Evolutionary conservation across 2,797 vertebrate genomes (phyloP), one percentile per base, ranked within the genome.

Genomic region (Pelodytes ibericus): DNA sequence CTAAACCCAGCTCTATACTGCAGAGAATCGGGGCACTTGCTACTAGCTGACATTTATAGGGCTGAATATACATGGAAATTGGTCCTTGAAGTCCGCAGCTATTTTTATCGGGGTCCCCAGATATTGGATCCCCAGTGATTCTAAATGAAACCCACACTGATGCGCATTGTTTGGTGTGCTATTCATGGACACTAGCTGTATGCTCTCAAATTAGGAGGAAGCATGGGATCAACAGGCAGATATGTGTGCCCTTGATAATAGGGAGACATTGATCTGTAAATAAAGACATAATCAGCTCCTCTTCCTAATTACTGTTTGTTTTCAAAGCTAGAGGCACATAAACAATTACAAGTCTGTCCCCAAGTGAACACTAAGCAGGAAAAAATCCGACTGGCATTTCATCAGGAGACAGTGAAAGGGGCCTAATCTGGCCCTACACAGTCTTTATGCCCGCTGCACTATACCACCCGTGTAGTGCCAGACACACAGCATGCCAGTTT

Each of bases 281-380:
- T 30, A 58, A 66, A 41, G 36, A 26, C 29, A 66, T 59, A 65
- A 65, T 71, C 60, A 27, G 33, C 10, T 11, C 13, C 27, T 33
- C 59, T 59, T 16, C 18, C 60, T 71, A 72, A 72, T 77, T 33
- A 66, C 68, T 66, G 61, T 66, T 65, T 71, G 47, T 70, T 63
- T 57, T 57, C 31, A 25, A 22, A 39, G 53, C 61, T 27, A 26
- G 51, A 71, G 56, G 53, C 62, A 60, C 36, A 72, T 27, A 39
- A 49, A 53, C 74, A 53, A 39, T 56, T 58, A 31, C 18, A 39
- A 15, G 39, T 36, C 59, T 49, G 67, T 20, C 49, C 27, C 20
- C 36, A 44, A 77, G 20, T 41, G 33, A 16, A 29, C 26, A 29
- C 6, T n/a, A 66, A 18, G 18, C 29, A 65, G 9, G 33, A 15